A percentile compares a stretch with the other conserved stretches of the same genome.
Conservation (phyloP, 2,113 vertebrate genomes). For the Smithornis capensis region DNA sequence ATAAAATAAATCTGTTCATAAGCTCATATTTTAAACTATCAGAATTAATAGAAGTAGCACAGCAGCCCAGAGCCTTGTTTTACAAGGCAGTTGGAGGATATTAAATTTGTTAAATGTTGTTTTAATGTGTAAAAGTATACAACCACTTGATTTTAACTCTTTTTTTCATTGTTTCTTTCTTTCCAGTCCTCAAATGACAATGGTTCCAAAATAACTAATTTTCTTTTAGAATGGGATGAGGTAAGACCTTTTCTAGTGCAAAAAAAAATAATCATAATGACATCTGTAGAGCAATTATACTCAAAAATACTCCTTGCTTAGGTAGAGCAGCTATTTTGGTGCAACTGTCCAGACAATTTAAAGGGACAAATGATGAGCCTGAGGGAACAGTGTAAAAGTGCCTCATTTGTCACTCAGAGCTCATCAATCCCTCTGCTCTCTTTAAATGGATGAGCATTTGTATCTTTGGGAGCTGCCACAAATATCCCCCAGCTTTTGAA, state of each 20-base stretch:
- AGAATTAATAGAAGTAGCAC: not conserved
- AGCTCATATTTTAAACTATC: not conserved
- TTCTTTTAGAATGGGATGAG: constrained; percentile 83
- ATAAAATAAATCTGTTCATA: not conserved
- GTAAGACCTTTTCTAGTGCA: constrained; percentile 63
- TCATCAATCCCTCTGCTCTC: not conserved
- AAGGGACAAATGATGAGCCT: not conserved
- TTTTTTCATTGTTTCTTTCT: constrained; percentile 7
- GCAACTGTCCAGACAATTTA: not conserved
- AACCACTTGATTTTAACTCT: not conserved
- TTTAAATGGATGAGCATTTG: not conserved
- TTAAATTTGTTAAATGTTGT: not conserved
- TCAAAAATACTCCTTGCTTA: constrained; percentile 31
- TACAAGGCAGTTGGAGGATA: not conserved
- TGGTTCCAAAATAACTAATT: constrained; percentile 81
- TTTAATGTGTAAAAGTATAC: not conserved
- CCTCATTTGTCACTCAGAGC: not conserved
- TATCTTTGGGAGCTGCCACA: not conserved
- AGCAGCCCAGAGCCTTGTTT: not conserved
- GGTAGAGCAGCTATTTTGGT: not conserved
- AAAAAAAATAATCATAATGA: not conserved
- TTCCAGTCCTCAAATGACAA: constrained; percentile 79
- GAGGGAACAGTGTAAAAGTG: not conserved
- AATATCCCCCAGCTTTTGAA: not conserved
- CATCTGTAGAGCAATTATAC: constrained; percentile 18